phyloP scores from a whole-genome alignment of 2,113 vertebrate genomes.

The Trogon melanurus region DNA sequence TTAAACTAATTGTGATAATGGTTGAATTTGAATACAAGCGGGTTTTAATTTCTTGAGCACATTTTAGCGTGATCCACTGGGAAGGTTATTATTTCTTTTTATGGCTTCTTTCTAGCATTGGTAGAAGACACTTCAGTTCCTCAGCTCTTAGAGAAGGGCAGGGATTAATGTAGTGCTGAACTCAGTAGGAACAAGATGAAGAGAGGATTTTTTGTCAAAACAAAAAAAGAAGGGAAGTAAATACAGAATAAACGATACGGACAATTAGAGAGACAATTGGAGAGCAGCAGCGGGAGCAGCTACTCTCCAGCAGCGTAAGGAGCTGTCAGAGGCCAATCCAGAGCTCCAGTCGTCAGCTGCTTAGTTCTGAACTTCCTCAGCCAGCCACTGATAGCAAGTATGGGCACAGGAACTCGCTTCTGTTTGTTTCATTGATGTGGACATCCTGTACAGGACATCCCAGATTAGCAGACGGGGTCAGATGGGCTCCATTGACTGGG shows the following conservation, averaged over 20 bases:
- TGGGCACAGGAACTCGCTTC: not conserved
- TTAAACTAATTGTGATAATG: not conserved
- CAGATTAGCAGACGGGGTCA: not conserved
- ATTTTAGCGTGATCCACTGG: not conserved
- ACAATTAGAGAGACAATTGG: not conserved
- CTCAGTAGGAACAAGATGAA: not conserved
- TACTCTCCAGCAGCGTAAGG: not conserved
- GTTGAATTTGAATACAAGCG: not conserved
- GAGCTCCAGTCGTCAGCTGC: not conserved
- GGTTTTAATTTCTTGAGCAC: conserved; percentile 11
- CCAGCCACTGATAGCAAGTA: rapidly evolving
- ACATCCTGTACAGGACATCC: too few relatives aligned
- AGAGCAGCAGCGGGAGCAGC: not conserved
- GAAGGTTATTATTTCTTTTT: not conserved
- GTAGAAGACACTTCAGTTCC: not conserved
- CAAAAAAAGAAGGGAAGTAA: not conserved
- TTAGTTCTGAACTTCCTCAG: not conserved
- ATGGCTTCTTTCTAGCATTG: not conserved
- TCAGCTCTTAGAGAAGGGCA: not conserved
- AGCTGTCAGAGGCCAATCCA: not conserved
- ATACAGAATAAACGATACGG: not conserved
- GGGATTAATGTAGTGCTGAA: not conserved
- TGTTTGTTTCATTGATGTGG: not conserved
- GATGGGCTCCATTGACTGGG: not conserved
- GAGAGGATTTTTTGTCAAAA: not conserved